phyloP scores from a whole-genome alignment of 2,113 vertebrate species.

The Brachyhypopomus gauderio region DNA sequence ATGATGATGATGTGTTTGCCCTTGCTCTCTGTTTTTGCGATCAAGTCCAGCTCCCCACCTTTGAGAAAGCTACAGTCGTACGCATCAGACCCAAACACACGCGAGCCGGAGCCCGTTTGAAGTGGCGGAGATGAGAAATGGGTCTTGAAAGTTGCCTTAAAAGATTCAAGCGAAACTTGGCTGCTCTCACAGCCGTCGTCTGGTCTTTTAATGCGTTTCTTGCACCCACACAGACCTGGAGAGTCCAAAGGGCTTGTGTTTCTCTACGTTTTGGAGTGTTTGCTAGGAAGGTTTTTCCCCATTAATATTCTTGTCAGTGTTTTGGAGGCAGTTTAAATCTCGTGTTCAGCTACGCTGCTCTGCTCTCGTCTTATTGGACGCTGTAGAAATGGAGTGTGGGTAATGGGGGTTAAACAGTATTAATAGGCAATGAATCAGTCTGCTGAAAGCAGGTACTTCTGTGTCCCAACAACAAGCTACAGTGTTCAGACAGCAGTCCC shows the following conservation, averaged over 20 bases:
- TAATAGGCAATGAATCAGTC: conserved; percentile 58
- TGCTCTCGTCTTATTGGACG: conserved; percentile 37
- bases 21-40: conserved; percentile 3
- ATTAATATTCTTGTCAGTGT: conserved; percentile 68
- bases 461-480: conserved; percentile 48
- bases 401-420: conserved; percentile 59
- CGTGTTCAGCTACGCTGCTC: conserved; percentile 66
- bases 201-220: conserved; percentile 19
- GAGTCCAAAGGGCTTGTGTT: neutral
- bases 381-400: conserved; percentile 53
- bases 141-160: conserved; percentile 35
- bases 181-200: conserved; percentile 15
- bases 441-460: conserved; percentile 43
- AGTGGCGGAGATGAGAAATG: conserved; percentile 29
- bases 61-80: conserved; percentile 37
- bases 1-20: conserved; percentile 23
- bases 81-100: conserved; percentile 1
- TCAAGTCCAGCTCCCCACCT: conserved; percentile 1
- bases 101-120: conserved; percentile 16
- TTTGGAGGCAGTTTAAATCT: conserved; percentile 74
- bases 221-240: neutral
- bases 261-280: neutral
- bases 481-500: conserved; percentile 34
- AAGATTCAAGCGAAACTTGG: conserved; percentile 30
- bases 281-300: conserved; percentile 44